Conservation (phyloP, 2,888 invertebrate species). For the Lycocerus yunnanus region DNA sequence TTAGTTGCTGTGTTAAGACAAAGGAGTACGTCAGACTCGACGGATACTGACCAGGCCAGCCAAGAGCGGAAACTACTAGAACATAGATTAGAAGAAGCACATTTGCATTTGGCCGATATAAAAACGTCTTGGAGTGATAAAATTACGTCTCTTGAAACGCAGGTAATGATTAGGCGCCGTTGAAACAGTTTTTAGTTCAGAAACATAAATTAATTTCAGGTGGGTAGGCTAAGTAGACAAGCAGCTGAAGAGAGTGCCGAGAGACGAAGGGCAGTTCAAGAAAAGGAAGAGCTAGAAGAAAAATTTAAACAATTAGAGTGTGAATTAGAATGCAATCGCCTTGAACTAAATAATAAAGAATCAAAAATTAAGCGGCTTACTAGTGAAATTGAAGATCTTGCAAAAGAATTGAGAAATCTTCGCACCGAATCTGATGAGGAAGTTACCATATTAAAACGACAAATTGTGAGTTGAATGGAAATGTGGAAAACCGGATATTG, state of each 20-base stretch:
- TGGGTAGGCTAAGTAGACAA: slow-evolving; percentile 79
- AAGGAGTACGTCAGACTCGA: slow-evolving; percentile 53
- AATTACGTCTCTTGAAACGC: slow-evolving; percentile 86
- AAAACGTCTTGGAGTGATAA: slow-evolving; percentile 93
- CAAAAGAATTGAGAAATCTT: slow-evolving; percentile 64
- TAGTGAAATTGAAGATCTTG: slow-evolving; percentile 74
- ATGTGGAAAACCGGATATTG: not conserved
- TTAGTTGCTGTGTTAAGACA: slow-evolving; percentile 63
- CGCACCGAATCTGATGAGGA: slow-evolving; percentile 61
- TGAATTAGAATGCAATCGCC: slow-evolving; percentile 68
- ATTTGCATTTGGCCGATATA: slow-evolving; percentile 85
- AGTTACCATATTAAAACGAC: slow-evolving; percentile 59
- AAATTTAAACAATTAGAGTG: slow-evolving; percentile 66
- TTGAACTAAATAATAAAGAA: slow-evolving; percentile 70
- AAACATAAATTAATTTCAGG: slow-evolving; percentile 53
- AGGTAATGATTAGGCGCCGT: slow-evolving; percentile 60
- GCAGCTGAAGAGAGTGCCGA: slow-evolving; percentile 85
- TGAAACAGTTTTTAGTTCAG: not conserved
- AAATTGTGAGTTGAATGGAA: slow-evolving; percentile 61
- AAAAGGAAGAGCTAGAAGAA: slow-evolving; percentile 69
- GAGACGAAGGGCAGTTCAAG: slow-evolving; percentile 72
- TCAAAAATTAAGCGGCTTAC: slow-evolving; percentile 74
- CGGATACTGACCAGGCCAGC: slow-evolving; percentile 43
- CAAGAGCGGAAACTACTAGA: slow-evolving; percentile 72
- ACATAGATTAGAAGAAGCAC: slow-evolving; percentile 80